Conservation (phyloP, 2,113 vertebrate genomes). For the Callaeas wilsoni region DNA sequence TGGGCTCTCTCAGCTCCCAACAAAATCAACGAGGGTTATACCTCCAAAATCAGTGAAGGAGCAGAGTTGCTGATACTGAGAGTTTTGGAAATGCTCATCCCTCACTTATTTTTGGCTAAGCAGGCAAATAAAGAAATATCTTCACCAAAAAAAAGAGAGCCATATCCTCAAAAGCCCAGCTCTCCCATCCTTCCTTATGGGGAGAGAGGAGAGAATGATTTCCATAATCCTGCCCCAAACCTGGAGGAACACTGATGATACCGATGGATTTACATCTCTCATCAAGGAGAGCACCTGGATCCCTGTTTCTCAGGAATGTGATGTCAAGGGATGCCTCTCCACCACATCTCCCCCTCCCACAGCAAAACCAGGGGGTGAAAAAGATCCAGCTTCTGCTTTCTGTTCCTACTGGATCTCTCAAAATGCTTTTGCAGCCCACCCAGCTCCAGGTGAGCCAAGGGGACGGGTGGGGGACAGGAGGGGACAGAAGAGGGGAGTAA, state of each 20-base stretch:
- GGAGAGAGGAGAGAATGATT: background rate
- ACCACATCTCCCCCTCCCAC: background rate
- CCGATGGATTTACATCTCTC: background rate
- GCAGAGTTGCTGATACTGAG: background rate
- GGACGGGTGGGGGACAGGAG: background rate
- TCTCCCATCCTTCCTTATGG: background rate
- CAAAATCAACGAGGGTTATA: background rate
- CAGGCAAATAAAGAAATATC: background rate
- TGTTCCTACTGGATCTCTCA: background rate
- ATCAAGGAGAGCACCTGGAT: background rate
- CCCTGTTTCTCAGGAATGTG: fast-evolving
- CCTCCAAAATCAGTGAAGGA: background rate
- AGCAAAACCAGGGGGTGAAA: background rate
- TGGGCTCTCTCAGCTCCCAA: background rate
- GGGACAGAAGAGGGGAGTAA: background rate
- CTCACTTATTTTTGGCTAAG: background rate
- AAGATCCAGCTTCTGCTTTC: background rate
- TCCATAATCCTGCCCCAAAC: background rate
- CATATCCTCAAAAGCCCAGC: background rate
- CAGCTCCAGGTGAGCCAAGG: background rate
- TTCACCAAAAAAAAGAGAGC: background rate
- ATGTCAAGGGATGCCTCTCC: background rate
- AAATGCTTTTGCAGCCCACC: background rate
- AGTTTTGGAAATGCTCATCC: background rate
- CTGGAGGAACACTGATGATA: background rate